Percentiles rank a stretch among this genome's conserved stretches.
Conservation (phyloP, 2,888 invertebrate genomes). For the Nephrotoma appendiculata region DNA sequence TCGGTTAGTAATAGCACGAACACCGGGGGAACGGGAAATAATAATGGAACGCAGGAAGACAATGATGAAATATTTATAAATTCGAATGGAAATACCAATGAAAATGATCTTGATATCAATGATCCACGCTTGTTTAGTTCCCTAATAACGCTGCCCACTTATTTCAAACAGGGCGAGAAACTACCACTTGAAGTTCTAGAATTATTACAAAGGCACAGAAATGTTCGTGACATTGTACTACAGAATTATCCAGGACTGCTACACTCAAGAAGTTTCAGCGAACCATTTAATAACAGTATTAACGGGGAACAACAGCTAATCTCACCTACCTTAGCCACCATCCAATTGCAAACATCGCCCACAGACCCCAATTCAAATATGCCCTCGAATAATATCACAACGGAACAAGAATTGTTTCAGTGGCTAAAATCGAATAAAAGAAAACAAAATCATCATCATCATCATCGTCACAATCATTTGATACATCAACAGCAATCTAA, state of each 20-base stretch:
- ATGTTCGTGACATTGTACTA: constrained; percentile 54
- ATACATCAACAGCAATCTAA: constrained; percentile 25
- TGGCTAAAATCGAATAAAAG: constrained; percentile 9
- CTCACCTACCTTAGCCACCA: neutral
- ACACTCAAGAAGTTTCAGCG: constrained; percentile 59
- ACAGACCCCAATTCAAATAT: neutral
- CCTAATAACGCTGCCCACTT: constrained; percentile 75
- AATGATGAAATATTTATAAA: constrained; percentile 3
- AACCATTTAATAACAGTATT: constrained; percentile 21
- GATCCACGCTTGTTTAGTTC: constrained; percentile 46
- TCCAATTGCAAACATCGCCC: neutral
- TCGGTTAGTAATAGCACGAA: constrained; percentile 53
- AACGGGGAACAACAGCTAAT: neutral
- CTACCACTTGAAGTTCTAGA: constrained; percentile 60
- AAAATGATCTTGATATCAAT: constrained; percentile 12
- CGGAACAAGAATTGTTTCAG: constrained; percentile 13
- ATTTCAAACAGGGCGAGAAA: constrained; percentile 47
- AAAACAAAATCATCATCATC: neutral
- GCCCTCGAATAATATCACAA: neutral
- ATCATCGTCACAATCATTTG: neutral
- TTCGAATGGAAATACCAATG: neutral
- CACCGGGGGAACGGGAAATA: constrained; percentile 34
- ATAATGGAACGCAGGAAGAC: constrained; percentile 15
- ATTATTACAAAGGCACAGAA: constrained; percentile 49
- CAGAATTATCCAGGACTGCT: constrained; percentile 62